These are phyloP conservation scores for Ispidina picta DNA, from an alignment of 2,797 vertebrate species.

Conservation along the genomic window DNA sequence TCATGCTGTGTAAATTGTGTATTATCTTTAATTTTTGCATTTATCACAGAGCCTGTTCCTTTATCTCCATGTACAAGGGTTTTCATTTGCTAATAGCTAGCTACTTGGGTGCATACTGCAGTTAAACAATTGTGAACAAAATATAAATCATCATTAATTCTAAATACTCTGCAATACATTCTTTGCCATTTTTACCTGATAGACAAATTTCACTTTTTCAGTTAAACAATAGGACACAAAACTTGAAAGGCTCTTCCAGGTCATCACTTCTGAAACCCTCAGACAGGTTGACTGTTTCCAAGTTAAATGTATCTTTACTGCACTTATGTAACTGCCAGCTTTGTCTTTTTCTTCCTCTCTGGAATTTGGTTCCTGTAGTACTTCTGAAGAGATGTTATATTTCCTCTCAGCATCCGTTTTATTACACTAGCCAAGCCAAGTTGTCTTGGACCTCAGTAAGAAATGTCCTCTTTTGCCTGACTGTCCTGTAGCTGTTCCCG, in stretches of 20 bases:
- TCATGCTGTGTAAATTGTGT: not conserved
- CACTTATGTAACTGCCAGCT: constrained; percentile 15
- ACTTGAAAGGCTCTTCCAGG: not conserved
- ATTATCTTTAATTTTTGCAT: not conserved
- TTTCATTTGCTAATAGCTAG: not conserved
- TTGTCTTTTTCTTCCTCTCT: constrained; percentile 37
- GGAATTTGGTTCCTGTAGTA: constrained; percentile 19
- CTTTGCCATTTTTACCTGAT: not conserved
- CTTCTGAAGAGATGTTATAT: constrained; percentile 2
- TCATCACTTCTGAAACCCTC: not conserved
- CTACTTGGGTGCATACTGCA: not conserved
- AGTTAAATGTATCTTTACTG: constrained; percentile 36
- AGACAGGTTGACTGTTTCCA: not conserved
- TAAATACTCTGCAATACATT: constrained; percentile 13
- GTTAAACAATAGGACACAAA: not conserved
- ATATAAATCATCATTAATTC: not conserved
- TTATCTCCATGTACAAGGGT: not conserved
- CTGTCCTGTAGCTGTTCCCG: not conserved
- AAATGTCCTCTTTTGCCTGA: not conserved
- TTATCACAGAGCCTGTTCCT: not conserved
- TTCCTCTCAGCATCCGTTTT: not conserved
- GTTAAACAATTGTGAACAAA: constrained; percentile 6
- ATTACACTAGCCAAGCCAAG: constrained; percentile 10
- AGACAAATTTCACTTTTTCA: not conserved
- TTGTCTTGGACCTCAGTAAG: constrained; percentile 1